Evolutionary conservation across 2,797 vertebrate genomes (phyloP).

Genomic region (Neopelma chrysocephalum): DNA sequence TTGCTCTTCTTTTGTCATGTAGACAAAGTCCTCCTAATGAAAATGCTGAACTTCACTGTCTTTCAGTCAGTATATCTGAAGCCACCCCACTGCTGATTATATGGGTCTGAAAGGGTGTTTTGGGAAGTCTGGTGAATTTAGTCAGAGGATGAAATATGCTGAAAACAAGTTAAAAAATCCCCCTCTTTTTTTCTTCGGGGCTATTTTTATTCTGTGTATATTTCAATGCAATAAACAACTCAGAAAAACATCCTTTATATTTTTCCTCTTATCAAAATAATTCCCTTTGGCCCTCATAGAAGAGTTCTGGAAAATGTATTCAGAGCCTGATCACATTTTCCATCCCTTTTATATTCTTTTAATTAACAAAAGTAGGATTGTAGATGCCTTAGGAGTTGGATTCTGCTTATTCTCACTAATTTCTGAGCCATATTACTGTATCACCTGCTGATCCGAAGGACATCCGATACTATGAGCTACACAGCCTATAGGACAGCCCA

Average conservation of each 20-base stretch:
- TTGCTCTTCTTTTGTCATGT: not conserved
- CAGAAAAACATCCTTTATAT: not conserved
- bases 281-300: not conserved
- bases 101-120: not conserved
- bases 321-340: not conserved
- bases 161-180: accelerated
- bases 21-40: not conserved
- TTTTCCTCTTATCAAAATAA: not conserved
- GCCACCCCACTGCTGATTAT: not conserved
- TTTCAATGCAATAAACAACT: not conserved
- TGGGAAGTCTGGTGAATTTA: not conserved
- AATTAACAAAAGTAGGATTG: not conserved
- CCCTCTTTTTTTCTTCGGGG: not conserved
- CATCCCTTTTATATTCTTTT: not conserved
- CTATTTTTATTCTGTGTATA: not conserved
- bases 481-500: not conserved
- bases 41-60: not conserved
- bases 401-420: not conserved
- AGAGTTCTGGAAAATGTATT: not conserved
- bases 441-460: not conserved
- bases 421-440: not conserved
- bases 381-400: not conserved
- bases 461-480: not conserved
- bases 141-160: not conserved
- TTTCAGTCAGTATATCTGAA: not conserved